phyloP scores from a whole-genome alignment of 2,888 invertebrate genomes.

The Plusia festucae region DNA sequence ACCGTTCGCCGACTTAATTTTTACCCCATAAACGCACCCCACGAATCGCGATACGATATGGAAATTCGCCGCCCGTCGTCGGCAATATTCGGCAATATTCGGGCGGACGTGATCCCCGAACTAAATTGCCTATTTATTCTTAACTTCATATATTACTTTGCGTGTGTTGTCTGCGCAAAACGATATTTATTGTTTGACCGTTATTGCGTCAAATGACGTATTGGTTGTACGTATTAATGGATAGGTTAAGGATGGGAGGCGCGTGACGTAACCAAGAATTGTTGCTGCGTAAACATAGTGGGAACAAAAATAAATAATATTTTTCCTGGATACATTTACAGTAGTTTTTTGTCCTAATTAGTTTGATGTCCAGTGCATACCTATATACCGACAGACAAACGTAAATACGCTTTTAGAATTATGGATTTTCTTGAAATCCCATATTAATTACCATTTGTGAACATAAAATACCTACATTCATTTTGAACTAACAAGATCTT shows the following conservation, averaged over 20 bases:
- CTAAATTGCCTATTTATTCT: slow-evolving; percentile 90
- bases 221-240: slow-evolving; percentile 83
- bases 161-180: slow-evolving; percentile 89
- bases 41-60: slow-evolving; percentile 88
- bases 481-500: no score
- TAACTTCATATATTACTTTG: slow-evolving; percentile 90
- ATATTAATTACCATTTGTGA: no score
- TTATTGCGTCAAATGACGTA: slow-evolving; percentile 89
- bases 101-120: slow-evolving; percentile 85
- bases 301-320: slow-evolving; percentile 5
- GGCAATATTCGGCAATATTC: slow-evolving; percentile 89
- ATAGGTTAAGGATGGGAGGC: slow-evolving; percentile 76
- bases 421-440: no score
- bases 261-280: slow-evolving; percentile 68
- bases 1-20: slow-evolving; percentile 85
- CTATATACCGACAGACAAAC: no score
- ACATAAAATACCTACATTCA: no score
- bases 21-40: slow-evolving; percentile 89
- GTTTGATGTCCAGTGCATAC: no score
- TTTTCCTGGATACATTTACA: not conserved
- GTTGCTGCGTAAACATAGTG: slow-evolving; percentile 37
- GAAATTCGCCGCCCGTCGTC: slow-evolving; percentile 84
- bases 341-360: not conserved
- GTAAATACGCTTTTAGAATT: no score
- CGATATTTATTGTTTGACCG: slow-evolving; percentile 89